Percentiles rank a stretch among this genome's conserved stretches.
phyloP scores from a whole-genome alignment of 2,797 vertebrate genomes.

The Pagetopsis macropterus region DNA sequence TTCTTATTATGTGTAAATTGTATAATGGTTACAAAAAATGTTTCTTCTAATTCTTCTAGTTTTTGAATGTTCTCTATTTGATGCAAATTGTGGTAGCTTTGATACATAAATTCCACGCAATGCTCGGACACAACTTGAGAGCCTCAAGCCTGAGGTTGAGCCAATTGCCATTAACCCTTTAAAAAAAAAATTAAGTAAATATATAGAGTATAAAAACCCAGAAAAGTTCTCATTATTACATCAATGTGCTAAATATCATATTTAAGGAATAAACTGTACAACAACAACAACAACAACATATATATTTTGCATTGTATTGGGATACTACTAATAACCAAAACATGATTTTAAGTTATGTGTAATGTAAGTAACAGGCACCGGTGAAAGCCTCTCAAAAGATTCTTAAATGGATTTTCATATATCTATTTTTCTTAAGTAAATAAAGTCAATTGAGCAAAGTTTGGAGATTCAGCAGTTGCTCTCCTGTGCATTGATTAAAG shows the following conservation, averaged over 20 bases:
- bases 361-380: slow-evolving; percentile 56
- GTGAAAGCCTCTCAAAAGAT: too few relatives aligned
- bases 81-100: neutral
- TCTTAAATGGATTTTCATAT: slow-evolving; percentile 62
- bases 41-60: neutral
- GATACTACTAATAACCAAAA: neutral
- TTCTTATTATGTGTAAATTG: neutral
- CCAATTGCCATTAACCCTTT: neutral
- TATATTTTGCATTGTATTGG: neutral
- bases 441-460: neutral
- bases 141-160: slow-evolving; percentile 69
- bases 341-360: too few relatives aligned
- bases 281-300: neutral
- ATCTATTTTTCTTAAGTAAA: slow-evolving; percentile 47
- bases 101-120: slow-evolving; percentile 64
- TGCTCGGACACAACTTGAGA: slow-evolving; percentile 78
- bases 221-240: neutral
- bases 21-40: neutral
- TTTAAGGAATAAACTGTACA: neutral
- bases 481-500: slow-evolving; percentile 22
- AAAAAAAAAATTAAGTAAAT: slow-evolving; percentile 3
- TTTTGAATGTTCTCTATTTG: neutral
- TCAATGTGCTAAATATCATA: slow-evolving; percentile 52
- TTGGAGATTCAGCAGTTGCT: slow-evolving; percentile 7
- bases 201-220: neutral